Base-by-base conservation (phyloP, 1,140 invertebrate genomes). In the Helicoverpa zea region DNA sequence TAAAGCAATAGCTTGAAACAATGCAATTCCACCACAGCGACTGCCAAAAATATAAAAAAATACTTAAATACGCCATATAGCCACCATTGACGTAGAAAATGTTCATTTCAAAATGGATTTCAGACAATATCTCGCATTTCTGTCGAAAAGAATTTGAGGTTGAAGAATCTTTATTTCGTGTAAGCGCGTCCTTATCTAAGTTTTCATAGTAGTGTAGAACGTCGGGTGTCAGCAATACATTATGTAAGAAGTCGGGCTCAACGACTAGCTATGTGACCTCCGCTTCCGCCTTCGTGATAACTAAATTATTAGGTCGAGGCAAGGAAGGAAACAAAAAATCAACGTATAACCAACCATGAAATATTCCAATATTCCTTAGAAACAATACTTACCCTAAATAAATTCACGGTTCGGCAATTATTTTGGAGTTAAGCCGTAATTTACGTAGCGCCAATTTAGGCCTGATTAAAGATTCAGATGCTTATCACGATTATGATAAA, bases 281-380 rank as follows among this genome's bases (percentile, higher is more conserved):
- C 18, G 16, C 66, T 70, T 70, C 66, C 66, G 66, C 23, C 49
- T 52, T 52, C 66, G 66, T 70, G 49, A 70, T 70, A 51, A 70
- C 49, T 70, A 70, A 70, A 70, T 70, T 70, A 70, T 70, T 70
- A 70, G 66, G 49, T 23, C 66, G 13, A 49, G 49, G 13, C 9
- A 70, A 29, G 63, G 63, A 66, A 66, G 63, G n/a, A 66, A 47
- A 49, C 43, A 70, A 70, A 70, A 70, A 70, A 70, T 70, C 61
- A 64, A n/a, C 11, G 35, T 7, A n/a, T n/a, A 64, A 14, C 66
- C 23, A 30, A 54, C 49, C 47, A 70, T 70, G 49, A 54, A 70
- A 49, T 66, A 63, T 30, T 63, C 35, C 35, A 43, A 63, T 63
- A 30, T 63, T 63, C 14, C 23, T 29, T 18, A 16, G 18, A 58